These are phyloP conservation scores for Diachasmimorpha longicaudata DNA, from an alignment of 1,140 invertebrate species.

Conservation along the genomic window DNA sequence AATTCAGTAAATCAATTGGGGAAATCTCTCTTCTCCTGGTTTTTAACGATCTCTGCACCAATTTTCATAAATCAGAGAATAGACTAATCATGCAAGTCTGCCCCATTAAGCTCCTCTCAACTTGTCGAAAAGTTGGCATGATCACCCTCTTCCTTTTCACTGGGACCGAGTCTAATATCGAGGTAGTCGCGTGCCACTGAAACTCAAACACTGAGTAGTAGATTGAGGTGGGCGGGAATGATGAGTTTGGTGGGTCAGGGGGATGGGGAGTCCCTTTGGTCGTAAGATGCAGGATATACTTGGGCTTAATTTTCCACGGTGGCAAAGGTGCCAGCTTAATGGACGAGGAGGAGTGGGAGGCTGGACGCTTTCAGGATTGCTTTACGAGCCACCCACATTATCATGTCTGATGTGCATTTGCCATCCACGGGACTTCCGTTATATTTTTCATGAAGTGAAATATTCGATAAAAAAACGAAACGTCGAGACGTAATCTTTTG, in stretches of 20 bases:
- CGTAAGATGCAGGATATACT: not conserved
- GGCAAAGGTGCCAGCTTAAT: slow-evolving; percentile 20
- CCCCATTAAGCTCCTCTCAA: not conserved
- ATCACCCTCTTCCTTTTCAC: slow-evolving; percentile 1
- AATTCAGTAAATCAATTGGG: too few relatives aligned
- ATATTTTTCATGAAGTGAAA: not conserved
- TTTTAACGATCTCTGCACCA: not conserved
- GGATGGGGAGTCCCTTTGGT: not conserved
- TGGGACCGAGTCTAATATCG: not conserved
- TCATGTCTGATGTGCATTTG: not conserved
- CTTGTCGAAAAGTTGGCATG: not conserved
- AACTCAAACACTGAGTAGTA: not conserved
- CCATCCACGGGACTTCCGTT: not conserved
- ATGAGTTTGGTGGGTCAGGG: not conserved
- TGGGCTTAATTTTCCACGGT: slow-evolving; percentile 3
- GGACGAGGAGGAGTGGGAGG: not conserved
- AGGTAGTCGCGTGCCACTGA: slow-evolving; percentile 6
- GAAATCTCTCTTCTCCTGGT: too few relatives aligned
- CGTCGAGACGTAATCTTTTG: too few relatives aligned
- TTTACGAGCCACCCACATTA: not conserved
- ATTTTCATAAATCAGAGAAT: not conserved
- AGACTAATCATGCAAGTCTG: not conserved
- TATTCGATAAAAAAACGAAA: too few relatives aligned
- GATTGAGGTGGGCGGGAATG: not conserved
- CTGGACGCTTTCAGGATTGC: not conserved